Conservation (phyloP, 2,888 invertebrate genomes). For the Sesia apiformis region DNA sequence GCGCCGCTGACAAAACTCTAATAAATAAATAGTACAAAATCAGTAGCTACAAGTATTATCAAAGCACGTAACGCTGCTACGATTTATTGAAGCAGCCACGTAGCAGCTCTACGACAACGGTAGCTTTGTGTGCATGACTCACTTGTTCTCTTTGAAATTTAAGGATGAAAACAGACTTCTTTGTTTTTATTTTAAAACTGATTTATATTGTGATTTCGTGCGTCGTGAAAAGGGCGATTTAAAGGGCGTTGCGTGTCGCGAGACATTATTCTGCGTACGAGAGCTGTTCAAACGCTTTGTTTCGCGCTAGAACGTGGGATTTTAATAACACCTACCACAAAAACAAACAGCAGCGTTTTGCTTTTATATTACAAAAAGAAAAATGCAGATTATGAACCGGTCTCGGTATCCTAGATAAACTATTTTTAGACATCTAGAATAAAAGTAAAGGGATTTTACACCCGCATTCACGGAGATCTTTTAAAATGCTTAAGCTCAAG, state of each 20-base stretch:
- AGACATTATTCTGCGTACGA: conserved; percentile 30
- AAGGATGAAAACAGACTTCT: conserved; percentile 4
- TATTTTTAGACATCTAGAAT: no score
- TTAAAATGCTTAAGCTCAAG: no score
- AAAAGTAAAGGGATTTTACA: no score
- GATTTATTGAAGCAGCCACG: conserved; percentile 31
- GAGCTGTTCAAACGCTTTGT: conserved; percentile 18
- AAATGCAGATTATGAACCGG: no score
- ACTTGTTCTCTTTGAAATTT: conserved; percentile 18
- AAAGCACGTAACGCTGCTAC: conserved; percentile 18
- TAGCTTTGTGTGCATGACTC: conserved; percentile 24
- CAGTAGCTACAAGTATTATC: conserved; percentile 1
- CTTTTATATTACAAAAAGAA: no score
- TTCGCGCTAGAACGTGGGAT: background rate
- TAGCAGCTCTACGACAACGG: conserved; percentile 26
- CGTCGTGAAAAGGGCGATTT: conserved; percentile 2
- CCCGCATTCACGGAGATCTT: no score
- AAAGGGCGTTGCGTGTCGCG: conserved; percentile 28
- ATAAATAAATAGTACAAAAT: background rate
- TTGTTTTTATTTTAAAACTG: conserved; percentile 18
- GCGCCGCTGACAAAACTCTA: background rate
- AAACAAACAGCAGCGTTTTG: no score
- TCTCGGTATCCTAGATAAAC: no score
- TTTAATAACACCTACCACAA: background rate
- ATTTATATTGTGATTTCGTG: conserved; percentile 18